Percentiles rank a stretch among this genome's conserved stretches.
Conservation (phyloP, 2,888 invertebrate genomes). For the Acrocera orbiculus region DNA sequence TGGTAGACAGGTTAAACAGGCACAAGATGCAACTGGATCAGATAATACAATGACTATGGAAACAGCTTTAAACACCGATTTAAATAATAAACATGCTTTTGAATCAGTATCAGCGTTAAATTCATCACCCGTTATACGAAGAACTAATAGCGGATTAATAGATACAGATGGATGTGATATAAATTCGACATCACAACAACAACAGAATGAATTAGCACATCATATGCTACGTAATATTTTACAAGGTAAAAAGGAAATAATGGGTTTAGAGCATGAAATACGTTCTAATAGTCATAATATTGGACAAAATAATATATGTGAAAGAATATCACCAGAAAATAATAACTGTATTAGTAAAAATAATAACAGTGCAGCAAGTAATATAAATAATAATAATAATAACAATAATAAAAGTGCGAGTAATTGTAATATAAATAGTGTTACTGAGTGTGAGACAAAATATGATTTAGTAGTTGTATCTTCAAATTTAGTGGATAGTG, state of each 20-base stretch:
- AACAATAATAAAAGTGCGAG: slow-evolving; percentile 6
- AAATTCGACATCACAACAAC: slow-evolving; percentile 20
- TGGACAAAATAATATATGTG: slow-evolving; percentile 23
- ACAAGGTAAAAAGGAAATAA: slow-evolving; percentile 71
- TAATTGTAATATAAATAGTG: slow-evolving; percentile 8
- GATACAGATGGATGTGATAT: slow-evolving; percentile 35
- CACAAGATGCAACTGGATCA: slow-evolving; percentile 37
- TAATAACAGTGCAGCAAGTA: too few species aligned
- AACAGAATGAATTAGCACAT: slow-evolving; percentile 44
- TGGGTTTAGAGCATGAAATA: slow-evolving; percentile 53
- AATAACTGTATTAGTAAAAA: slow-evolving; percentile 26
- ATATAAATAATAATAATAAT: slow-evolving; percentile 7
- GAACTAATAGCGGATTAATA: slow-evolving; percentile 29
- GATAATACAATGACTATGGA: slow-evolving; percentile 32
- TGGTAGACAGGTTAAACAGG: slow-evolving; percentile 62
- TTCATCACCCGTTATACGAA: slow-evolving; percentile 16
- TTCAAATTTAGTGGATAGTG: too few species aligned
- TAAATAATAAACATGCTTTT: slow-evolving; percentile 12
- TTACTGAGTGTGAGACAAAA: too few species aligned
- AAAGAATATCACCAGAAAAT: slow-evolving; percentile 25
- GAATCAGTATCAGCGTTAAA: slow-evolving; percentile 13
- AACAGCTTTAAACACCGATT: slow-evolving; percentile 28
- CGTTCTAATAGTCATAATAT: slow-evolving; percentile 31
- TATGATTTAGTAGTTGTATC: too few species aligned
- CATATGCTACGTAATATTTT: slow-evolving; percentile 81